These are phyloP conservation scores for Drosophila bocki DNA, from an alignment of 1,140 invertebrate genomes.

Conservation along the genomic window DNA sequence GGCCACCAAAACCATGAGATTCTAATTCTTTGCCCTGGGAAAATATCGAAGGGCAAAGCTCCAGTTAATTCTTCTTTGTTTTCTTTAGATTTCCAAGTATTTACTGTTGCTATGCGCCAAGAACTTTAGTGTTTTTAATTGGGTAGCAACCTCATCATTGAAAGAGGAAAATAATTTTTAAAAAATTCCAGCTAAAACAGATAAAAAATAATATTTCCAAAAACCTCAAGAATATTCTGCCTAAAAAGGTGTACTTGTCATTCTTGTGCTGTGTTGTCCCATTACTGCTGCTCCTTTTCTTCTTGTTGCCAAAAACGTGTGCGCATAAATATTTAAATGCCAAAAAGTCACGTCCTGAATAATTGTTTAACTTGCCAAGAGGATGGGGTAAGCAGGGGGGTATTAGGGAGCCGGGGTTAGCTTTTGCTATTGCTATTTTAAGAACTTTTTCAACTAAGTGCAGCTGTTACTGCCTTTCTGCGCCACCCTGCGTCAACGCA, in stretches of 20 bases:
- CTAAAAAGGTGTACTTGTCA: conserved; percentile 23
- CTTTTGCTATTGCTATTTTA: conserved; percentile 66
- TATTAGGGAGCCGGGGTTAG: neutral
- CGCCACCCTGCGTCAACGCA: conserved; percentile 26
- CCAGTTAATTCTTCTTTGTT: neutral
- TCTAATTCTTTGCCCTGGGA: neutral
- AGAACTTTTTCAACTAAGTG: conserved; percentile 80
- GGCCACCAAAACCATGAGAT: neutral
- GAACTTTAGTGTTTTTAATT: neutral
- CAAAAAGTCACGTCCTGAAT: conserved; percentile 83
- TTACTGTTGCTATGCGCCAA: neutral
- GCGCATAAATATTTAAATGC: conserved; percentile 82
- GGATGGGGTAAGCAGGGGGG: neutral
- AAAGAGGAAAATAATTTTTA: neutral
- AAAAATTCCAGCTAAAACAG: neutral
- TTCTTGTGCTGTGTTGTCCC: conserved; percentile 18
- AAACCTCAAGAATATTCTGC: conserved; percentile 2
- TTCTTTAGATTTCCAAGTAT: neutral
- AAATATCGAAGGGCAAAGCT: conserved; percentile 3
- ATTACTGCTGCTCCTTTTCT: neutral
- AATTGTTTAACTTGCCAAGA: conserved; percentile 72
- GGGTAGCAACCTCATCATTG: no score
- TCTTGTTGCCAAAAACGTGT: conserved; percentile 62
- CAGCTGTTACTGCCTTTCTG: conserved; percentile 58
- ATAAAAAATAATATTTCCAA: conserved; percentile 9